A percentile compares a stretch with the other conserved stretches of the same genome.
These are phyloP conservation scores for Megalops cyprinoides DNA, from an alignment of 2,797 vertebrate genomes.

Conservation along the genomic window DNA sequence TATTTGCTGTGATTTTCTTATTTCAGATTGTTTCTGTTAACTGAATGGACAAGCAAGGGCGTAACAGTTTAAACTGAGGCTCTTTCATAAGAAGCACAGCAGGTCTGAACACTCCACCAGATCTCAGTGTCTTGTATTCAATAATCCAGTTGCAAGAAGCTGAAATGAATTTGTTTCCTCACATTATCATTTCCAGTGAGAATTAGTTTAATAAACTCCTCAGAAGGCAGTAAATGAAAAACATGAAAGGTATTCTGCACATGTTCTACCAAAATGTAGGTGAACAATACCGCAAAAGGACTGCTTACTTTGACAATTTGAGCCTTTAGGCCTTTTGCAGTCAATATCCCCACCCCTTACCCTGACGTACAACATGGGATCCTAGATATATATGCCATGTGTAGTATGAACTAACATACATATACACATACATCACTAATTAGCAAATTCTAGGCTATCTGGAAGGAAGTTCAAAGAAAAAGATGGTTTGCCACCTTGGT, in stretches of 20 bases:
- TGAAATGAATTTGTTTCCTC: conserved; percentile 11
- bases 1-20: neutral
- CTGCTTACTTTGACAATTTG: neutral
- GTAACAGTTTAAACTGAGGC: neutral
- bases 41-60: neutral
- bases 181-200: conserved; percentile 12
- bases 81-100: neutral
- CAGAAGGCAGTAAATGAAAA: neutral
- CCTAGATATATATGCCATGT: neutral
- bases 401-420: neutral
- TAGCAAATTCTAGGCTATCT: neutral
- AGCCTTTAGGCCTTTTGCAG: neutral
- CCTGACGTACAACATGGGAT: too few relatives aligned
- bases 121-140: too few relatives aligned
- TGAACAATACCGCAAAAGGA: too few relatives aligned
- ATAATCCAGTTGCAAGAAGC: neutral
- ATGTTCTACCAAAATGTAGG: too few relatives aligned
- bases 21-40: neutral
- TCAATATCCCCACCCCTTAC: neutral
- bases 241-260: too few relatives aligned
- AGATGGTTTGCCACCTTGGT: conserved; percentile 5
- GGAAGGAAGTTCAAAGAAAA: conserved; percentile 1
- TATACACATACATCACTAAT: neutral
- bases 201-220: neutral
- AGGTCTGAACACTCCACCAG: neutral